phyloP scores from a whole-genome alignment of 2,797 vertebrate species.

The Lepilemur septentrionalis region DNA sequence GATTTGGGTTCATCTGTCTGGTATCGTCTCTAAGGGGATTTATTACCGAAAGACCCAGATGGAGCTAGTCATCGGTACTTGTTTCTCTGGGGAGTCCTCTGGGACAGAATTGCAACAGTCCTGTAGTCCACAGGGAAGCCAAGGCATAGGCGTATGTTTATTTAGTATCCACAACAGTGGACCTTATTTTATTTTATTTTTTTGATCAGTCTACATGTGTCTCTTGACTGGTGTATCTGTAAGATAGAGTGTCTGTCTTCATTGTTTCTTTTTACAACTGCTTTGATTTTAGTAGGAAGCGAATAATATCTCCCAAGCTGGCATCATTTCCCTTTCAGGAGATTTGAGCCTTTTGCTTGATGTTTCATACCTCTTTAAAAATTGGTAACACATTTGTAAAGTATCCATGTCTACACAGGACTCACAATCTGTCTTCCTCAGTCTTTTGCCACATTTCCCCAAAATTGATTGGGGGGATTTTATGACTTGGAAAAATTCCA shows the following conservation, averaged over 20 bases:
- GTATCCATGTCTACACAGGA: not conserved
- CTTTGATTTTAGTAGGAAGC: not conserved
- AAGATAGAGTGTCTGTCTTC: not conserved
- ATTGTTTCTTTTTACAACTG: not conserved
- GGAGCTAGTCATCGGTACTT: not conserved
- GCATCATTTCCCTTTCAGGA: not conserved
- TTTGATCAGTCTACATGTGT: not conserved
- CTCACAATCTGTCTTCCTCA: not conserved
- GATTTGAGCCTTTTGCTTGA: not conserved
- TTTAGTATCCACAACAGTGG: not conserved
- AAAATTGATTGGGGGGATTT: not conserved
- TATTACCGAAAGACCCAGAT: conserved; percentile 9
- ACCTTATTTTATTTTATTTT: not conserved
- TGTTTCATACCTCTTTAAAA: not conserved
- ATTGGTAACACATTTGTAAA: not conserved
- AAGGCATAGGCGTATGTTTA: not conserved
- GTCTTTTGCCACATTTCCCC: not conserved
- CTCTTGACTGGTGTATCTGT: not conserved
- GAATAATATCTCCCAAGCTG: not conserved
- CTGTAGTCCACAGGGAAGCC: not conserved
- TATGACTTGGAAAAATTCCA: not conserved
- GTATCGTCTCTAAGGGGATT: not conserved
- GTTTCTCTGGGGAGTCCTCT: conserved; percentile 3
- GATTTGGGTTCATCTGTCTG: not conserved
- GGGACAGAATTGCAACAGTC: not conserved